Evolutionary conservation across 2,797 vertebrate species (phyloP).

Genomic region (Acanthurus tractus): DNA sequence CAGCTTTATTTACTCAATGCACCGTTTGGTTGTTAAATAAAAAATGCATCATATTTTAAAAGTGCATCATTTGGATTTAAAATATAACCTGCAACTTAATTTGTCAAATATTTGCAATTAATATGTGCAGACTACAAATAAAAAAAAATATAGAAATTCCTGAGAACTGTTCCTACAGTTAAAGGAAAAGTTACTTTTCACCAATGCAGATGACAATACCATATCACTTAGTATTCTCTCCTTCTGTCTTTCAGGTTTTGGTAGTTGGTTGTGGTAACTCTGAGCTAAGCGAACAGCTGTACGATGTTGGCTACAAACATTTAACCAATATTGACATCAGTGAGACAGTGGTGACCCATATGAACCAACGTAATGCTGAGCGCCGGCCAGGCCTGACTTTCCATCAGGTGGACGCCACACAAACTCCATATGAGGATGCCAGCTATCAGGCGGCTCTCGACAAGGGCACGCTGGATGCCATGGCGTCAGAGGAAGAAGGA

Average conservation of each 20-base stretch:
- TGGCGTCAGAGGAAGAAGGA: slow-evolving; percentile 90
- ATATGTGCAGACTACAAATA: too few relatives aligned
- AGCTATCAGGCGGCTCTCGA: slow-evolving; percentile 93
- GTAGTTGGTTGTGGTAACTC: slow-evolving; percentile 98
- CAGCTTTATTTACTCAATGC: too few relatives aligned
- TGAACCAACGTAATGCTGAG: slow-evolving; percentile 89
- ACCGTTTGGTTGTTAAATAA: too few relatives aligned
- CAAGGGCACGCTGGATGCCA: slow-evolving; percentile 95
- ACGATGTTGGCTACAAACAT: slow-evolving; percentile 92
- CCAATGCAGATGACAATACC: not conserved
- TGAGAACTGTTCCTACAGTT: too few relatives aligned
- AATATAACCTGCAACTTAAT: too few relatives aligned
- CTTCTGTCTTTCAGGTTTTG: slow-evolving; percentile 86
- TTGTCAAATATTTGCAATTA: too few relatives aligned
- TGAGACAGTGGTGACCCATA: slow-evolving; percentile 89
- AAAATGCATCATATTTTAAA: too few relatives aligned
- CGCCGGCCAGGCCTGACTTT: slow-evolving; percentile 89
- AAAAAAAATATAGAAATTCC: too few relatives aligned
- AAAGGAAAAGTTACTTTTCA: too few relatives aligned
- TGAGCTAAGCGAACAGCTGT: slow-evolving; percentile 95
- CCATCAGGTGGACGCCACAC: slow-evolving; percentile 90
- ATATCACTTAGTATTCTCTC: not conserved
- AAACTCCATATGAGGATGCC: slow-evolving; percentile 89
- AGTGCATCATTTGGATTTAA: too few relatives aligned
- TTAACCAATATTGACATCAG: slow-evolving; percentile 95